Conservation (phyloP, 2,797 vertebrate genomes). For the Phalloptychus januarius region DNA sequence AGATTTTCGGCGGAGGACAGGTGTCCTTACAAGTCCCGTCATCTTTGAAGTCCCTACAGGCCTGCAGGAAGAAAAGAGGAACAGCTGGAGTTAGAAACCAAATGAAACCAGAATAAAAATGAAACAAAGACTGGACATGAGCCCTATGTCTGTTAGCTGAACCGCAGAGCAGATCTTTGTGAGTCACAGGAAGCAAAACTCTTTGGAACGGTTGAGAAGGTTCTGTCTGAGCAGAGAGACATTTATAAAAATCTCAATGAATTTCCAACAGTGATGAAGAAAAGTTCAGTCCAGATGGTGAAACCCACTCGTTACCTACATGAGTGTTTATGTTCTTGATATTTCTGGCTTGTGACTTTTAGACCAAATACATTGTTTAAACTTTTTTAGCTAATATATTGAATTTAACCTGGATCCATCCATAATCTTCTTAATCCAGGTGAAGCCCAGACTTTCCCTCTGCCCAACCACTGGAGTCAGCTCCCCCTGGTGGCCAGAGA, state of each 20-base stretch:
- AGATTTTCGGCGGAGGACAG: conserved; percentile 84
- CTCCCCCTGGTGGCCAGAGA: background rate
- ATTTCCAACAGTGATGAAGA: background rate
- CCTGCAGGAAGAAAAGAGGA: conserved; percentile 69
- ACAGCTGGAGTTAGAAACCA: background rate
- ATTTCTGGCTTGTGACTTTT: background rate
- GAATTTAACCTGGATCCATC: background rate
- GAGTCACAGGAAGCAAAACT: background rate
- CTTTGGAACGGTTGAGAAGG: background rate
- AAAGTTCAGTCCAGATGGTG: background rate
- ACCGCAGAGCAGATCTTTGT: background rate
- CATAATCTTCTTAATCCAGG: too few relatives aligned
- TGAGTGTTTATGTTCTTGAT: background rate
- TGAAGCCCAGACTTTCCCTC: background rate
- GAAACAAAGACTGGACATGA: background rate
- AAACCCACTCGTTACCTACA: background rate
- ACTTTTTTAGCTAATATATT: background rate
- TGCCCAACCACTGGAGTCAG: background rate
- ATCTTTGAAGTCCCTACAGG: conserved; percentile 88
- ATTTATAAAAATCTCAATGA: background rate
- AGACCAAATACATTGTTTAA: background rate
- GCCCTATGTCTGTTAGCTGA: background rate
- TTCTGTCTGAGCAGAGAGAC: background rate
- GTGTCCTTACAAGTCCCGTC: conserved; percentile 87
- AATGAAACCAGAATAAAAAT: background rate